Evolutionary conservation across 1,140 invertebrate genomes (phyloP), one percentile per base, ranked within the genome.

Genomic region (Hermetia illucens): DNA sequence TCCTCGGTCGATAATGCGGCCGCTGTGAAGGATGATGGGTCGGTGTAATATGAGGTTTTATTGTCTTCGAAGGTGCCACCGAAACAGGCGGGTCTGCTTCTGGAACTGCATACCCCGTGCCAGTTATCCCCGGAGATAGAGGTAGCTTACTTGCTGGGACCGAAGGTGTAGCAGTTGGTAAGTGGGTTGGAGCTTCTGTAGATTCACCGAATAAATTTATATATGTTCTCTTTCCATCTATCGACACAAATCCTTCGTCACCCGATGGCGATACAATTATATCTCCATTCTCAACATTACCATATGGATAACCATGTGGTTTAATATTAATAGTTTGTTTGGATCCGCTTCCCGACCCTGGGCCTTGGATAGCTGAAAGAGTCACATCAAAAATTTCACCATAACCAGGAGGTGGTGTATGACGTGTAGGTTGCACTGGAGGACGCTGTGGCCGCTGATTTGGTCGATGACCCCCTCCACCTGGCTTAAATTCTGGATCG

Each of bases 341-440:
- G 2, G 65, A 60, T 19, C 58, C 58, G 10, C 55, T 62, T 27
- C 65, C 64, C 5, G 52, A 48, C 10, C 78, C 79, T 1, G 79
- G 79, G 29, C 84, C 83, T 54, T 91, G 85, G 35, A 87, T 78
- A 3, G 84, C 86, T 0, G 82, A 86, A 1, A 91, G 77, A 0
- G 85, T 87, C 0, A 91, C 76, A 48, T 91, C 85, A 52, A 91
- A 89, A 19, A 87, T 79, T 50, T 91, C 84, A 4, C 82, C 81
- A 41, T 71, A 69, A 0, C 66, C 67, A 0, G 53, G 53, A 1
- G 64, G 68, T 21, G 63, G 46, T 34, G 58, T 50, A 30, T 52
- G 51, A 8, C 50, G 40, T 1, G 52, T 61, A 13, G 57, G 55
- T 20, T 58, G 54, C 42, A 52, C 55, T 22, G 59, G 51, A 5